Base-by-base conservation (phyloP, 1,140 invertebrate species). In the Musca domestica region DNA sequence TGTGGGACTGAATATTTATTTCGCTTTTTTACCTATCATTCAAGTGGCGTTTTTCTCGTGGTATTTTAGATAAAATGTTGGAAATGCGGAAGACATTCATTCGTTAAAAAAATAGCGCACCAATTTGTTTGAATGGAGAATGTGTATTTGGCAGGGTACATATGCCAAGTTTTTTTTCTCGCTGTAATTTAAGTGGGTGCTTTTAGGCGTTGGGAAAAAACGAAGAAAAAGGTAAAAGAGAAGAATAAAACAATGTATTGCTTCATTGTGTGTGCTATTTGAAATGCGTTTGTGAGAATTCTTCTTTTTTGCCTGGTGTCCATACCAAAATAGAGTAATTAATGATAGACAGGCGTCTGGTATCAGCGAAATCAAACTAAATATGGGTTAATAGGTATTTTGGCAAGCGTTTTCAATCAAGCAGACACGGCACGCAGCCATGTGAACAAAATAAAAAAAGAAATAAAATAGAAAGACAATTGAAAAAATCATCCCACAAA, bases 321-420 rank as follows among this genome's bases (percentile, higher is more conserved):
- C 34, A 34, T 61, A 19, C 27, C 56, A 61, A 61, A 61, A 61
- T 61, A 34, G 25, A 34, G 27, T 61, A 61, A 61, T 61, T 61
- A 61, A 61, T 61, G 56, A 41, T 61, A 61, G 56, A 30, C 56
- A 61, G 56, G 56, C 56, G 56, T 61, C 56, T 61, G 56, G 27
- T 30, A 41, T 61, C 27, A 34, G n/a, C 27, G 41, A 61, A 61
- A 61, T 61, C n/a, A 61, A 61, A 61, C 27, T 34, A 61, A 41
- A 61, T 41, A 61, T 61, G 56, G 56, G 56, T 61, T 61, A 61
- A 61, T 61, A 61, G 56, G 56, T 34, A 61, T 61, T 61, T 61
- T 61, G 56, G 56, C 56, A 61, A 19, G 27, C 30, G 5, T 61
- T 61, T 41, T 41, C 34, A 41, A 41, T 41, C 10, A 41, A 41